These are phyloP conservation scores for Fopius arisanus DNA, from an alignment of 1,140 invertebrate species.

Conservation along the genomic window DNA sequence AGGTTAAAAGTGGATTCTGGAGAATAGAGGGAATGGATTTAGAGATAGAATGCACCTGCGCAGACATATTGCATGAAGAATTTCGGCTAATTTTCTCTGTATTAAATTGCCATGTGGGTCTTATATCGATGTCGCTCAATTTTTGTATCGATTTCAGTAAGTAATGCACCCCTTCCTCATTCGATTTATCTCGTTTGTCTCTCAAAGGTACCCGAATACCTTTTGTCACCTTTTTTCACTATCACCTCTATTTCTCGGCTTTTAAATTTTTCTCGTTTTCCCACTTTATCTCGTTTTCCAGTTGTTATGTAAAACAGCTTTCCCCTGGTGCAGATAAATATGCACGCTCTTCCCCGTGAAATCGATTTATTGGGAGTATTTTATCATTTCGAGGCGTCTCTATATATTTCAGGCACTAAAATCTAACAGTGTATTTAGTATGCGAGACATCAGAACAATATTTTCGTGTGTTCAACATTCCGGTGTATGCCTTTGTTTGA, in stretches of 20 bases:
- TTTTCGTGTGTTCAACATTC: no score
- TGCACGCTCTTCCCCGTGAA: not conserved
- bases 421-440: not conserved
- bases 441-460: not conserved
- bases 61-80: no score
- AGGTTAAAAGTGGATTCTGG: no score
- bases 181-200: not conserved
- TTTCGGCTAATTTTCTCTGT: no score
- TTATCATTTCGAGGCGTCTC: not conserved
- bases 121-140: no score
- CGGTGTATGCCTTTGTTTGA: no score
- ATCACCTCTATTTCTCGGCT: not conserved
- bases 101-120: no score
- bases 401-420: not conserved
- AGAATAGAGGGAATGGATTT: no score
- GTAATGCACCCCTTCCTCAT: not conserved
- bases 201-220: not conserved
- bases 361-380: not conserved
- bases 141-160: no score
- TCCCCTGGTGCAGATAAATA: not conserved
- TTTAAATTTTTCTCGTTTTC: not conserved
- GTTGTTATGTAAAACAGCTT: not conserved
- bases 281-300: not conserved
- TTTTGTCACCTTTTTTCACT: not conserved
- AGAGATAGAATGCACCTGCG: no score